phyloP scores from a whole-genome alignment of 2,113 vertebrate genomes.

The Odocoileus hemionus region DNA sequence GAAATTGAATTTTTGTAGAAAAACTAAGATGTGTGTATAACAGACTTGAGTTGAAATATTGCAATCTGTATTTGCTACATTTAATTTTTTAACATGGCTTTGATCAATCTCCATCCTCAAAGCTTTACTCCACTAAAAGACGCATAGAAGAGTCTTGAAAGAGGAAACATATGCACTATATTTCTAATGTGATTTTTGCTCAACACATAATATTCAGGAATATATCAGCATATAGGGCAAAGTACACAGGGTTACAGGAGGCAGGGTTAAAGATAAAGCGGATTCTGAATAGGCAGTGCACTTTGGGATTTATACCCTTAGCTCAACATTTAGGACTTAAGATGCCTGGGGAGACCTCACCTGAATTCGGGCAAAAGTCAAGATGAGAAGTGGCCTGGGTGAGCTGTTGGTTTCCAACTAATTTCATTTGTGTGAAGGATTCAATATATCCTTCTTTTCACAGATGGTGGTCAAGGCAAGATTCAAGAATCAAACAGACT shows the following conservation, averaged over 20 bases:
- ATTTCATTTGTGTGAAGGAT: neutral
- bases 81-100: neutral
- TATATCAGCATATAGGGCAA: neutral
- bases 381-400: neutral
- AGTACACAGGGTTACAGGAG: neutral
- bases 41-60: neutral
- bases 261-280: neutral
- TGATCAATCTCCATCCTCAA: neutral
- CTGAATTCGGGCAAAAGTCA: neutral
- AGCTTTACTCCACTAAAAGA: neutral
- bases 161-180: neutral
- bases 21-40: neutral
- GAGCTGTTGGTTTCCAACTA: neutral
- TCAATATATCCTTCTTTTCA: neutral
- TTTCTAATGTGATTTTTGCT: neutral
- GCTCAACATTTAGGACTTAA: neutral
- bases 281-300: too few species aligned
- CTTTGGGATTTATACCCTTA: neutral
- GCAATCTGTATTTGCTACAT: neutral
- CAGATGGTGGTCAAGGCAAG: neutral
- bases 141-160: neutral
- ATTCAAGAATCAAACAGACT: neutral
- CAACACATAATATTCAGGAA: neutral
- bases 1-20: neutral
- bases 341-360: neutral